Conservation (phyloP, 2,888 invertebrate species). For the Orchesella flavescens region DNA sequence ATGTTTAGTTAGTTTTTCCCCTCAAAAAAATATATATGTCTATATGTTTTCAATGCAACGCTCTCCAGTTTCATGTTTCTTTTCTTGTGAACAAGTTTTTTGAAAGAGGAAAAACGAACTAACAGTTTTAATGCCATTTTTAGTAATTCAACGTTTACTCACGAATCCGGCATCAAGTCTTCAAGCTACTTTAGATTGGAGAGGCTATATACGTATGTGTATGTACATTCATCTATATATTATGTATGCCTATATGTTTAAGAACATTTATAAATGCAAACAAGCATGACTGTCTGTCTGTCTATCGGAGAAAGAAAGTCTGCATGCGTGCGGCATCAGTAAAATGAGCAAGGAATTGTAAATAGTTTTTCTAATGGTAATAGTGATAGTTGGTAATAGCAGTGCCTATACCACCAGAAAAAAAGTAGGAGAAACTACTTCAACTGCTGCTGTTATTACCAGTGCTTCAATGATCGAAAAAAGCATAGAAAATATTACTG, state of each 20-base stretch:
- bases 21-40: too few relatives aligned
- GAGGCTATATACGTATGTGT: background rate
- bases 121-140: slow-evolving; percentile 40
- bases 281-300: too few relatives aligned
- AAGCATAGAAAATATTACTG: background rate
- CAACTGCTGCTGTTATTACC: too few relatives aligned
- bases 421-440: background rate
- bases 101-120: slow-evolving; percentile 15
- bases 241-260: background rate
- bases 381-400: slow-evolving; percentile 10
- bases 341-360: slow-evolving; percentile 44
- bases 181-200: background rate
- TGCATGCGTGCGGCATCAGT: slow-evolving; percentile 14
- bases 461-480: too few relatives aligned
- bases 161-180: background rate
- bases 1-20: too few relatives aligned
- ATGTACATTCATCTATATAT: background rate
- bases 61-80: background rate
- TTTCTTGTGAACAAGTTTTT: background rate
- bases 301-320: too few relatives aligned
- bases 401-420: background rate
- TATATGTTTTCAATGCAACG: too few relatives aligned
- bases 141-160: background rate
- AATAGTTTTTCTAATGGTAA: slow-evolving; percentile 45
- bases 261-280: too few relatives aligned